Conservation (phyloP, 2,888 invertebrate genomes). For the Polyommatus icarus region DNA sequence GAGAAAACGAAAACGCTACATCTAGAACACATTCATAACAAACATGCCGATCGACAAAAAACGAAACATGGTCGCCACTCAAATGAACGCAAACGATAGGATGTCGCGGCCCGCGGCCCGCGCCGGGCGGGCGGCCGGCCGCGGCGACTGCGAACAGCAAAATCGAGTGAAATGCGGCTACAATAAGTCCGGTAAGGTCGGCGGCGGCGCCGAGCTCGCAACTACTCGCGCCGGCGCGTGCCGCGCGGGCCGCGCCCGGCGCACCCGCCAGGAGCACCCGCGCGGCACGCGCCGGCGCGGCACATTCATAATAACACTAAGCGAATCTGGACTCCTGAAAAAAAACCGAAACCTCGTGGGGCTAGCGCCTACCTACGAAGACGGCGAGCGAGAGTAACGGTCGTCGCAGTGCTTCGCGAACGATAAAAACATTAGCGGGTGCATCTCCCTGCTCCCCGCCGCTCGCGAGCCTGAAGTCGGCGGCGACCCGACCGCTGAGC, state of each 20-base stretch:
- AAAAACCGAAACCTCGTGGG: conserved; percentile 43
- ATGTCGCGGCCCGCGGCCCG: background rate
- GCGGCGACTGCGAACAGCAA: conserved; percentile 32
- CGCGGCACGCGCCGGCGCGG: conserved; percentile 39
- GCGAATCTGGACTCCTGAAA: conserved; percentile 47
- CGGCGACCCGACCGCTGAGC: too few relatives aligned
- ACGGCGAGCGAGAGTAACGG: conserved; percentile 15
- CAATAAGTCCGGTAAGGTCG: conserved; percentile 23
- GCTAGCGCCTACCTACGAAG: conserved; percentile 33
- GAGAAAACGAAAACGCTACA: conserved; percentile 48
- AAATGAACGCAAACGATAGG: conserved; percentile 28
- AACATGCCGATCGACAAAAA: conserved; percentile 37
- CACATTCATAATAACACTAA: conserved; percentile 39
- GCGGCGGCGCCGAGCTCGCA: conserved; percentile 4
- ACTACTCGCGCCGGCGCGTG: background rate
- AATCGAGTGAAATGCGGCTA: conserved; percentile 28
- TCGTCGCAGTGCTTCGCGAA: conserved; percentile 33
- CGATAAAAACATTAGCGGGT: conserved; percentile 50
- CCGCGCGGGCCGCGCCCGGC: background rate
- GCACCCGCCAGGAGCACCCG: background rate
- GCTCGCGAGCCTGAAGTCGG: background rate
- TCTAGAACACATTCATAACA: conserved; percentile 43
- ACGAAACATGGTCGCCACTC: conserved; percentile 40
- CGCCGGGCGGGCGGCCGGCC: background rate
- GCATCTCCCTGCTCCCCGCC: conserved; percentile 61